Percentiles rank a stretch among this genome's conserved stretches.
phyloP scores from a whole-genome alignment of 2,888 invertebrate species.

The Spilarctia lutea region DNA sequence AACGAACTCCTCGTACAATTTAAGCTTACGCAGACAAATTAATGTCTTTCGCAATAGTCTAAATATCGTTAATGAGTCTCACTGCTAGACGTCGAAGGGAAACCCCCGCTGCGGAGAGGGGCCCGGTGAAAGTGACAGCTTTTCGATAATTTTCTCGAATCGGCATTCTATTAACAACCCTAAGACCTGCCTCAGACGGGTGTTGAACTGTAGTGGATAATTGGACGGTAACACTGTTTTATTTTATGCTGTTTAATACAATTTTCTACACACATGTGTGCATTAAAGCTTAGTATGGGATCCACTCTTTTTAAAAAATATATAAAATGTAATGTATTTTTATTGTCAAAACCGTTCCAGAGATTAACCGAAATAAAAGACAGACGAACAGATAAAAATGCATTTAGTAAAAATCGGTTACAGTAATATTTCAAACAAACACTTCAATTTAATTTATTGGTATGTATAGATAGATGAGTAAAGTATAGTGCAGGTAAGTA shows the following conservation, averaged over 20 bases:
- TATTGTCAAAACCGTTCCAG: too few species aligned
- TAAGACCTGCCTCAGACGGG: constrained; percentile 43
- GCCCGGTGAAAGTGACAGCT: constrained; percentile 50
- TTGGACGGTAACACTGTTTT: constrained; percentile 25
- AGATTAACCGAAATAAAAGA: too few species aligned
- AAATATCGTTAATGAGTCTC: constrained; percentile 51
- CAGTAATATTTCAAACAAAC: too few species aligned
- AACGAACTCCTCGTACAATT: constrained; percentile 9
- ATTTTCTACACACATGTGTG: neutral
- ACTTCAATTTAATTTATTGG: too few species aligned
- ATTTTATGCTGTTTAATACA: neutral
- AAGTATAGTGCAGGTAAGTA: neutral
- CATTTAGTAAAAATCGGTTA: too few species aligned
- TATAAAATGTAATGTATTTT: too few species aligned
- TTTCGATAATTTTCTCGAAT: constrained; percentile 53
- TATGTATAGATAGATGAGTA: too few species aligned
- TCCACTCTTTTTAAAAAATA: neutral
- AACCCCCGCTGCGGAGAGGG: constrained; percentile 45
- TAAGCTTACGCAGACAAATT: constrained; percentile 29
- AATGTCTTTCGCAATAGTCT: constrained; percentile 50
- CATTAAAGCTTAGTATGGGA: neutral
- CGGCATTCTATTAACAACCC: constrained; percentile 53
- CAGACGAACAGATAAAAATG: too few species aligned
- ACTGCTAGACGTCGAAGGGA: constrained; percentile 37
- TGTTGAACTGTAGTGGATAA: constrained; percentile 34